Evolutionary conservation across 2,888 invertebrate species (phyloP), one percentile per base, ranked within the genome.

Genomic region (Brenthis hecate): DNA sequence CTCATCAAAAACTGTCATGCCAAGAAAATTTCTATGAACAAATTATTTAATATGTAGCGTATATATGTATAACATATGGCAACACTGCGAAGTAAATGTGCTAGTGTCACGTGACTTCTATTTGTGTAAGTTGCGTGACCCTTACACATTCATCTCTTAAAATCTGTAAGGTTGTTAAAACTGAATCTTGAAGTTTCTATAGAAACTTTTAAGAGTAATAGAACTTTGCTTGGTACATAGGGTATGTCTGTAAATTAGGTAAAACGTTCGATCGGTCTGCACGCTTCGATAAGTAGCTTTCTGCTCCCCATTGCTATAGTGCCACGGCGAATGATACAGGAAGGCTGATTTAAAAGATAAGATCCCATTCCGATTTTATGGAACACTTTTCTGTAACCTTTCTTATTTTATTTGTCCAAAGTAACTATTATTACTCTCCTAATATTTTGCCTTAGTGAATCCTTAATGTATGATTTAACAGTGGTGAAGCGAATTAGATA

Each of bases 401-500:
- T 81, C 81, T 85, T 80, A 84, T 81, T 81, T 82, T 83, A 80
- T 85, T 85, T 87, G 60, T 69, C 85, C 81, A 81, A 86, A 82
- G 81, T 89, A 84, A 86, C 81, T 85, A 82, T 85, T 61, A 65
- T 81, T 85, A 86, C 85, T 83, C 84, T 87, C 85, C 85, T 87
- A 82, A 85, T 86, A 88, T 81, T 89, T 88, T 89, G 89, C 89
- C 88, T 90, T 88, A 87, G 86, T 85, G 81, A 85, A 83, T 85
- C 85, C 86, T 85, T 89, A 80, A 85, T 83, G 83, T 86, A 87
- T 87, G 81, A 80, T 89, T 89, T 88, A 85, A 89, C 88, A 87
- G 87, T 80, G 91, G 90, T 86, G 88, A 91, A 88, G 91, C 87
- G 89, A 90, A 86, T 86, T 92, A 92, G 91, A 84, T 87, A 88